Conservation (phyloP, 2,888 invertebrate species). For the Digitonthophagus gazella region DNA sequence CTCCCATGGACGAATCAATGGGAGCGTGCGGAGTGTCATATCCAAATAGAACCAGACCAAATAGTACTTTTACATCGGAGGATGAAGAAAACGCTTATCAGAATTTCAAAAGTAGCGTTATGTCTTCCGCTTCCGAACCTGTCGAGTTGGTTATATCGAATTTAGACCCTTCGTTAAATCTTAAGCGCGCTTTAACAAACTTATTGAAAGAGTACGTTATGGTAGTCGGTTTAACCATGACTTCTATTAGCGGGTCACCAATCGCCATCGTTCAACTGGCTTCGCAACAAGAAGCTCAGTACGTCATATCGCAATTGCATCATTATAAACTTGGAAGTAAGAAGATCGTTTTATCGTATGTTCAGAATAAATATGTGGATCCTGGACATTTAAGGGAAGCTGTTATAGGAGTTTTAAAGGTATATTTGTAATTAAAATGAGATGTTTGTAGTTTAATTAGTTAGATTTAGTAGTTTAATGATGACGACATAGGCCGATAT, state of each 20-base stretch:
- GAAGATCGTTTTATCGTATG: constrained; percentile 73
- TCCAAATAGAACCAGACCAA: background rate
- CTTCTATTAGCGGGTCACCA: constrained; percentile 59
- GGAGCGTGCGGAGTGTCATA: constrained; percentile 15
- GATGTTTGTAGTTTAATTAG: background rate
- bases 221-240: constrained; percentile 63
- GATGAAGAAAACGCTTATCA: background rate
- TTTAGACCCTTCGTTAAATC: constrained; percentile 67
- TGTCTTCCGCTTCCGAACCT: constrained; percentile 36
- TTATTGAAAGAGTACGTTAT: constrained; percentile 65
- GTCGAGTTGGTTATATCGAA: constrained; percentile 66
- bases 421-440: constrained; percentile 31
- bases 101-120: background rate
- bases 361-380: constrained; percentile 61
- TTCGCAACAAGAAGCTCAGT: constrained; percentile 63
- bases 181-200: constrained; percentile 59
- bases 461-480: constrained; percentile 21
- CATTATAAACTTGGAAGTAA: constrained; percentile 79
- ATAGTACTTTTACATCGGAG: background rate
- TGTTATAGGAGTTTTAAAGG: constrained; percentile 68
- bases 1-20: constrained; percentile 42
- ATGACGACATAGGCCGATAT: constrained; percentile 37
- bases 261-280: constrained; percentile 70
- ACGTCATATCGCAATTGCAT: constrained; percentile 80
- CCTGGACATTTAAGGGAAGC: constrained; percentile 66